Evolutionary conservation across 1,140 invertebrate species (phyloP).

Genomic region (Antheraea pernyi): DNA sequence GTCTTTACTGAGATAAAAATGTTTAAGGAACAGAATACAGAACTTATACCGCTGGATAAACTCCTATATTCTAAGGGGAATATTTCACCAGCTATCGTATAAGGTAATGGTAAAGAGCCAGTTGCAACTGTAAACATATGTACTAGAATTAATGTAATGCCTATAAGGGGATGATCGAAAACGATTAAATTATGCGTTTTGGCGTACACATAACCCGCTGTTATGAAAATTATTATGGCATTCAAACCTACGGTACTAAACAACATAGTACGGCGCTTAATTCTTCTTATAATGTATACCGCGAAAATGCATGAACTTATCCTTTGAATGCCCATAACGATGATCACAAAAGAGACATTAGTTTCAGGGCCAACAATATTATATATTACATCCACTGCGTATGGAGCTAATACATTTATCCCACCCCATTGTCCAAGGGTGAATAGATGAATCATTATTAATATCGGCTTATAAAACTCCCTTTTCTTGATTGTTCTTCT

Average conservation of each 20-base stretch:
- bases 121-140: constrained; percentile 54
- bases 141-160: constrained; percentile 36
- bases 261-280: constrained; percentile 45
- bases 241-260: constrained; percentile 38
- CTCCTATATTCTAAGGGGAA: constrained; percentile 55
- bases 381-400: constrained; percentile 42
- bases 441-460: constrained; percentile 52
- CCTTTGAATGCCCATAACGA: constrained; percentile 43
- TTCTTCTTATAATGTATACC: constrained; percentile 45
- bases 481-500: constrained; percentile 37
- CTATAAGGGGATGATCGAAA: constrained; percentile 41
- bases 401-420: constrained; percentile 43
- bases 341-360: constrained; percentile 37
- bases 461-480: constrained; percentile 54
- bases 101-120: constrained; percentile 48
- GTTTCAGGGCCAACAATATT: constrained; percentile 28
- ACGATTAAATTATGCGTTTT: constrained; percentile 31
- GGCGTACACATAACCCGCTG: constrained; percentile 40
- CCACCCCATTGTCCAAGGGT: constrained; percentile 46
- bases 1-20: constrained; percentile 55
- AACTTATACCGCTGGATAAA: constrained; percentile 48
- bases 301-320: constrained; percentile 44
- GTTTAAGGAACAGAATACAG: constrained; percentile 45
- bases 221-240: constrained; percentile 34
- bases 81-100: constrained; percentile 49